Conservation (phyloP, 2,113 vertebrate genomes). For the Nettapus auritus region DNA sequence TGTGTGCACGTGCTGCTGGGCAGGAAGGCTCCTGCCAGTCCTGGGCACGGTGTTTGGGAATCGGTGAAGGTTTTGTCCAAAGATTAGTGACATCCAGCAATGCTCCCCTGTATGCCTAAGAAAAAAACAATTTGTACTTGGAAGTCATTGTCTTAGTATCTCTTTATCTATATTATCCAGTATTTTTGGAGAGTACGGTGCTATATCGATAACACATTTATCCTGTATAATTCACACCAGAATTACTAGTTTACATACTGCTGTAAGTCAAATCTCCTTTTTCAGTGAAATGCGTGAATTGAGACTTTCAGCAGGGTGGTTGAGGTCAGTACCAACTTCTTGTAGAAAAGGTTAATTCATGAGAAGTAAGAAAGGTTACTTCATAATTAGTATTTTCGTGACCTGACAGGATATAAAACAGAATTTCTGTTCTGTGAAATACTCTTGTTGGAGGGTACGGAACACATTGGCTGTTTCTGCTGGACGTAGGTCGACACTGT, state of each 20-base stretch:
- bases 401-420: background rate
- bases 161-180: background rate
- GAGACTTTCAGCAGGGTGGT: background rate
- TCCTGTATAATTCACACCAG: background rate
- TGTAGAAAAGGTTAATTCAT: background rate
- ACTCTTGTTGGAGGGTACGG: background rate
- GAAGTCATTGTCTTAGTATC: background rate
- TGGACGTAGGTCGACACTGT: background rate
- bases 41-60: too few relatives aligned
- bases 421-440: background rate
- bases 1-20: background rate
- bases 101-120: background rate
- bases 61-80: background rate
- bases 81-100: background rate
- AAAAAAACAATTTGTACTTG: background rate
- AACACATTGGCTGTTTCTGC: background rate
- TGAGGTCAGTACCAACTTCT: background rate
- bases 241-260: background rate
- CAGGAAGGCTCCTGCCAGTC: background rate
- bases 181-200: background rate
- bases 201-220: background rate
- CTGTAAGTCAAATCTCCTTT: background rate
- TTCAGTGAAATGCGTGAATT: background rate
- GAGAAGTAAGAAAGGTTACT: background rate
- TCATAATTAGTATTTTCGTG: background rate